Percentiles rank a stretch among this genome's conserved stretches.
Conservation (phyloP, 2,888 invertebrate genomes). For the Lycia hirtaria region DNA sequence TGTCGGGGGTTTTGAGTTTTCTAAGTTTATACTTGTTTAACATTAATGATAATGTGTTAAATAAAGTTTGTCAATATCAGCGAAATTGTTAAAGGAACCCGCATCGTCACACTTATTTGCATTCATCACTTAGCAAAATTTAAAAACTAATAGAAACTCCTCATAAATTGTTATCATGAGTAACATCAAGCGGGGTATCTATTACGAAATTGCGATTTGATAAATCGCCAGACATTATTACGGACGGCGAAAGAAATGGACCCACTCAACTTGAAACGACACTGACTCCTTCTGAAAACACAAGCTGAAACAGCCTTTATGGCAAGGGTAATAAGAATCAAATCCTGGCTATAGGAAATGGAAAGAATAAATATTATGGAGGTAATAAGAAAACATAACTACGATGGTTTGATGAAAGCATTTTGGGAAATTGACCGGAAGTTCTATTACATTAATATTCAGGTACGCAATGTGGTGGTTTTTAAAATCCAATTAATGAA, state of each 20-base stretch:
- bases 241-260: constrained; percentile 82
- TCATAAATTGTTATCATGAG: constrained; percentile 70
- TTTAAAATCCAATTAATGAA: too few species aligned
- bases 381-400: constrained; percentile 74
- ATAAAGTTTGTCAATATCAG: too few species aligned
- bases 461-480: constrained; percentile 24
- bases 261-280: constrained; percentile 73
- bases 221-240: constrained; percentile 83
- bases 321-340: constrained; percentile 44
- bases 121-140: constrained; percentile 12
- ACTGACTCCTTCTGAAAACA: constrained; percentile 46
- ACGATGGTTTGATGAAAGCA: constrained; percentile 69
- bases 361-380: constrained; percentile 71
- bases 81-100: constrained; percentile 1
- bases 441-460: constrained; percentile 49
- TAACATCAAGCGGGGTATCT: constrained; percentile 80
- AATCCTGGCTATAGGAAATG: constrained; percentile 43
- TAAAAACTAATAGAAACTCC: constrained; percentile 38
- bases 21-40: too few species aligned
- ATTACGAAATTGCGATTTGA: constrained; percentile 85
- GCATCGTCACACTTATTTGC: constrained; percentile 5
- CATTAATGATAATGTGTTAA: too few species aligned
- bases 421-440: constrained; percentile 70
- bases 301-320: constrained; percentile 54
- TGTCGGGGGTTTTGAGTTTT: too few species aligned